These are phyloP conservation scores for Gymnogyps californianus DNA, from an alignment of 2,113 vertebrate species.

Conservation along the genomic window DNA sequence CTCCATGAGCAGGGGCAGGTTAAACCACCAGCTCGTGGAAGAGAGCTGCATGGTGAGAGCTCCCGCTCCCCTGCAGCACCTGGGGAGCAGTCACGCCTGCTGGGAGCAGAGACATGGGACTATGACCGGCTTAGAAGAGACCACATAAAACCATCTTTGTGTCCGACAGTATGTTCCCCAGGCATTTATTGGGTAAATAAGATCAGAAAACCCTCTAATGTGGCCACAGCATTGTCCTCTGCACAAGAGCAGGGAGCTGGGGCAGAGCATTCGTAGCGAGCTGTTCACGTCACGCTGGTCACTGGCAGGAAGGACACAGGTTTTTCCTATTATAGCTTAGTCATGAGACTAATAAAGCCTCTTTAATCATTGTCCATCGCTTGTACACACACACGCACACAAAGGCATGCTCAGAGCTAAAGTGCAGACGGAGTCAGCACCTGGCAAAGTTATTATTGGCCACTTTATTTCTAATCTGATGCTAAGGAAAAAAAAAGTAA, in stretches of 20 bases:
- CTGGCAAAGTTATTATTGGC: conserved; percentile 28
- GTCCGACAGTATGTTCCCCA: not conserved
- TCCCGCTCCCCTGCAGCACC: not conserved
- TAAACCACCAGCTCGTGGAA: not conserved
- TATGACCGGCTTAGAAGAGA: not conserved
- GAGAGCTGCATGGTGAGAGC: not conserved
- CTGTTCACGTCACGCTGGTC: not conserved
- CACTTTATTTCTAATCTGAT: not conserved
- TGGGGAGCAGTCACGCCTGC: not conserved
- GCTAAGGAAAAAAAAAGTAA: not conserved
- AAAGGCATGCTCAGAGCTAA: not conserved
- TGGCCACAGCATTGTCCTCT: not conserved
- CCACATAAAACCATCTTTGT: rapidly evolving
- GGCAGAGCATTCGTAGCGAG: not conserved
- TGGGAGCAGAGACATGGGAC: not conserved
- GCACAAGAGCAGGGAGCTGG: not conserved
- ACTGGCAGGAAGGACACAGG: conserved; percentile 1
- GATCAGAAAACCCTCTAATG: not conserved
- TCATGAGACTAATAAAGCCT: conserved; percentile 37
- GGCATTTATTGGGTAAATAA: not conserved
- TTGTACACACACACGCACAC: not conserved
- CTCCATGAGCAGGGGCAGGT: not conserved
- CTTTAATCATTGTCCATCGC: not conserved
- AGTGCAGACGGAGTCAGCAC: not conserved
- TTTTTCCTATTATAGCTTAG: conserved; percentile 14